Percentiles rank a stretch among this genome's conserved stretches.
Conservation (phyloP, 2,113 vertebrate genomes). For the Ciconia boyciana region DNA sequence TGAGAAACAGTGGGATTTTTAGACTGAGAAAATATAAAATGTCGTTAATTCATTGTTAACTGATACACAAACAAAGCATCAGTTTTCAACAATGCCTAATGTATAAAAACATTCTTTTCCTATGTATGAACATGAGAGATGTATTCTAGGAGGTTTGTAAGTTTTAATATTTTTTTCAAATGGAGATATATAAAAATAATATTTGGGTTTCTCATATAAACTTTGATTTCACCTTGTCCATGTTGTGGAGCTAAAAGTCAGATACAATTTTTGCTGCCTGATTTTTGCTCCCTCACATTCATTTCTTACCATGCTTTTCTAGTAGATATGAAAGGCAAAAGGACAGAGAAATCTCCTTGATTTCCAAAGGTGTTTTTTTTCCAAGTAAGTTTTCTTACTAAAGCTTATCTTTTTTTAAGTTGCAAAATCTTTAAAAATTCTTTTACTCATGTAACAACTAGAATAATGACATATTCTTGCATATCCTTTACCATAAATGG, state of each 20-base stretch:
- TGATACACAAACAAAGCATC: not conserved
- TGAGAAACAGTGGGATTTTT: not conserved
- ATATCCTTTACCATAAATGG: constrained; percentile 17
- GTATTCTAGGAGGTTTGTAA: not conserved
- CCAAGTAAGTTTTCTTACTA: not conserved
- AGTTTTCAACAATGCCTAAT: not conserved
- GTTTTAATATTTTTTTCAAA: not conserved
- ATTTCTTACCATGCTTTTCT: not conserved
- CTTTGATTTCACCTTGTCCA: not conserved
- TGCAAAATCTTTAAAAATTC: constrained; percentile 1
- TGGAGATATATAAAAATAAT: not conserved
- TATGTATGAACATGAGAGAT: not conserved
- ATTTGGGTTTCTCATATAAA: not conserved
- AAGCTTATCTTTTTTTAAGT: not conserved
- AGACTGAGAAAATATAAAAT: not conserved
- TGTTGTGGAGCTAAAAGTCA: not conserved
- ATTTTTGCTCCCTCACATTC: not conserved
- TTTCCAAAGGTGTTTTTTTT: not conserved
- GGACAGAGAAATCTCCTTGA: not conserved
- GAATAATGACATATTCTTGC: not conserved
- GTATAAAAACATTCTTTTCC: not conserved
- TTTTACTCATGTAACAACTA: not conserved
- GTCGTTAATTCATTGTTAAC: not conserved
- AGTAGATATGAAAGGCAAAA: not conserved
- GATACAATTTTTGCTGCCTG: not conserved